Percentiles rank a stretch among this genome's conserved stretches.
phyloP scores from a whole-genome alignment of 1,140 invertebrate genomes.

The Diachasmimorpha longicaudata region DNA sequence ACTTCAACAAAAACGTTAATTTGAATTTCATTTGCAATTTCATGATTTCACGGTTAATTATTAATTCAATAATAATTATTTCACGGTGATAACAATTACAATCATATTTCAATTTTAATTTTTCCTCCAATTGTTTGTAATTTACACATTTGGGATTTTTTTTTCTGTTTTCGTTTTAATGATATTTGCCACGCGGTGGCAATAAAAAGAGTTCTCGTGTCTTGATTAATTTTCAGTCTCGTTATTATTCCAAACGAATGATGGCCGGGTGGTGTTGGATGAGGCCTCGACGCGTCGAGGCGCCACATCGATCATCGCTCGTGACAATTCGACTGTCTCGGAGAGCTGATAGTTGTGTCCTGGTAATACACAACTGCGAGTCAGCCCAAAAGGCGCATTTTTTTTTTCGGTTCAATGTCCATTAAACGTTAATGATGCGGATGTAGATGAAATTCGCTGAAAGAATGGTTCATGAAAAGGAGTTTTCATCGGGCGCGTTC shows the following conservation, averaged over 20 bases:
- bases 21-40: background rate
- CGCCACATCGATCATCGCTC: constrained; percentile 35
- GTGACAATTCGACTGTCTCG: constrained; percentile 34
- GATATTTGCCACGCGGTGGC: background rate
- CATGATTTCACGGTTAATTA: constrained; percentile 7
- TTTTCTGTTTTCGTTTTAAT: background rate
- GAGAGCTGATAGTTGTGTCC: background rate
- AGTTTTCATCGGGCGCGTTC: too few species aligned
- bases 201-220: background rate
- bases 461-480: too few species aligned
- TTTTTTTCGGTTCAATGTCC: too few species aligned
- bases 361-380: background rate
- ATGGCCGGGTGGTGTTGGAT: constrained; percentile 12
- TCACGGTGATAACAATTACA: too few species aligned
- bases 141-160: too few species aligned
- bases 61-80: background rate
- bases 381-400: too few species aligned
- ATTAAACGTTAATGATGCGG: too few species aligned
- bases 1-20: constrained; percentile 19
- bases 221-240: constrained; percentile 18
- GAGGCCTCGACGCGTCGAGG: constrained; percentile 34
- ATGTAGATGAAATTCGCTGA: too few species aligned
- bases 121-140: too few species aligned
- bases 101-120: too few species aligned
- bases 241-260: constrained; percentile 33